Base-by-base conservation (phyloP, 2,113 vertebrate species). In the Salvelinus namaycush region DNA sequence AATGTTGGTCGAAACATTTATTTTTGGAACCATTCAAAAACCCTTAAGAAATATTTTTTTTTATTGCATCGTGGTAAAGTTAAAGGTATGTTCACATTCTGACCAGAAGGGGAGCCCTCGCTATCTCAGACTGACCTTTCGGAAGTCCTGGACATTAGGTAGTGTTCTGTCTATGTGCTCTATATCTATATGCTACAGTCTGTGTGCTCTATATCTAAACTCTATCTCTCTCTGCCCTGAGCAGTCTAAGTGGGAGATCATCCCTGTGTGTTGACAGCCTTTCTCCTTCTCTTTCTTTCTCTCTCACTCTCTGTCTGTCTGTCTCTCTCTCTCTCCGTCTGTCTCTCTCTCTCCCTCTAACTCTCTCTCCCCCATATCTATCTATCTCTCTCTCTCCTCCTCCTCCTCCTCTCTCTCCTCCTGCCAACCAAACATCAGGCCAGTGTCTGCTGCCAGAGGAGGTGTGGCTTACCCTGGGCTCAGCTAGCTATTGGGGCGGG, bases 231-330 rank as follows among this genome's bases (percentile, higher is more conserved):
- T 79, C 85, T 82, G 75, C 77, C 83, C 82, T 84, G 87, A 90
- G 79, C 78, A 80, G 80, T 77, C 80, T 75, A 87, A 91, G 88
- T 89, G 83, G 88, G 86, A 88, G 87, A 84, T 72, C 81, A 84
- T 78, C 74, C 80, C 82, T 54, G 51, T 54, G 39, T 83, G 88
- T 91, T 89, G 86, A 90, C 87, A 90, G 75, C 76, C 76, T 79
- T 4, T 60, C 73, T 87, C 82, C 80, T 54, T 14, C 51, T 54
- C 16, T 54, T 14, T 54, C 16, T 54, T 18, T 54, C 51, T 51
- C 0, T 51, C 6, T 9, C 11, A 0, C 48, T 49, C 1, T 51
- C 12, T 14, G 0, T 13, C 13, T 51, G 2, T 13, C 48, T 16
- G 1, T 54, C 49, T 51, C 14, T 51, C 14, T 51, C 49, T 16